Evolutionary conservation across 2,797 vertebrate genomes (phyloP).

Genomic region (Pseudomugil tenellus): DNA sequence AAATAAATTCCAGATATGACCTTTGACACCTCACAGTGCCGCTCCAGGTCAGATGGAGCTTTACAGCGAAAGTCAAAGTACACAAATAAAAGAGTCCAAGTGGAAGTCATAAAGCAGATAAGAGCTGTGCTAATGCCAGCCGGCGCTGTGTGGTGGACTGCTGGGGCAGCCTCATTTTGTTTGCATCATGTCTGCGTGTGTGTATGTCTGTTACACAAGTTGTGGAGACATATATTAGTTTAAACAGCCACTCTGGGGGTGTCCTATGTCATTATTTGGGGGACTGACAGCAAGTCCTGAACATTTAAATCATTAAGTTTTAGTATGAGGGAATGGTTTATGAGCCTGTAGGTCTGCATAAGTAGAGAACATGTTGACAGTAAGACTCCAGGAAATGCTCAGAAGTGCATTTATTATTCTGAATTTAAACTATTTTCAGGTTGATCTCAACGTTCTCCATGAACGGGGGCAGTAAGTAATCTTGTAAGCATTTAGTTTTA

Average conservation of each 20-base stretch:
- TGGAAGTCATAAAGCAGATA: constrained; percentile 79
- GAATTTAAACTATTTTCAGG: constrained; percentile 7
- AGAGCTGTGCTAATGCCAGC: constrained; percentile 50
- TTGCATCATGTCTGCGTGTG: constrained; percentile 17
- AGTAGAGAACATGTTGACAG: neutral
- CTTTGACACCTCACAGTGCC: constrained; percentile 49
- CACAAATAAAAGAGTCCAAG: constrained; percentile 72
- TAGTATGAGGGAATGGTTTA: neutral
- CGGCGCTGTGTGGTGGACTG: constrained; percentile 9
- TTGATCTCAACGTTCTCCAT: neutral
- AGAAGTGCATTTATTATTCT: neutral
- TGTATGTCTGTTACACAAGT: constrained; percentile 8
- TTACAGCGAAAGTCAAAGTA: constrained; percentile 80
- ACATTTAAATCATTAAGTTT: constrained; percentile 4
- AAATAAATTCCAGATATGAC: constrained; percentile 69
- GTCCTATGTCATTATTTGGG: constrained; percentile 1
- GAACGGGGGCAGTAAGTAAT: constrained; percentile 9
- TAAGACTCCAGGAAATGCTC: neutral
- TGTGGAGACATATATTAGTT: constrained; percentile 6
- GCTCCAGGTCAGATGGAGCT: constrained; percentile 56
- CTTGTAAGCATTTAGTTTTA: neutral
- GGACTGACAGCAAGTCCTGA: neutral
- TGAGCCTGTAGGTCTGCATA: neutral
- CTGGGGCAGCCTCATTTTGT: neutral
- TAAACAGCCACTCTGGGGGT: neutral